These are phyloP conservation scores for Euplexia lucipara DNA, from an alignment of 2,888 invertebrate species.

Conservation along the genomic window DNA sequence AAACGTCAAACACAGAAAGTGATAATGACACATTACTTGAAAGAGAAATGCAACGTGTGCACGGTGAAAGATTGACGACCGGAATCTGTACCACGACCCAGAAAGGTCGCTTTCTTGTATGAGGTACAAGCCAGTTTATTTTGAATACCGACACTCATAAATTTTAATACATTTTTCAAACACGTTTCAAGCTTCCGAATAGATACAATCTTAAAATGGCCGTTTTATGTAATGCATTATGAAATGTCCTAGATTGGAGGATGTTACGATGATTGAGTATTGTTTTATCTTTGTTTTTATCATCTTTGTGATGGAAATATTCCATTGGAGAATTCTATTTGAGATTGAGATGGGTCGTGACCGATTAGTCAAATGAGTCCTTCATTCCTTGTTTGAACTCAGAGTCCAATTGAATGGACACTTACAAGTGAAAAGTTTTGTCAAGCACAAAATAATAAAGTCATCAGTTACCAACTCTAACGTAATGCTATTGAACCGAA, in stretches of 20 bases:
- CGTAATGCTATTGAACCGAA: conserved; percentile 41
- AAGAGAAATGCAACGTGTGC: conserved; percentile 64
- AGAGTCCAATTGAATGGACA: conserved; percentile 9
- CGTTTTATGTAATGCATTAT: conserved; percentile 60
- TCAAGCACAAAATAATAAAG: conserved; percentile 15
- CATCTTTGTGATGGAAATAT: conserved; percentile 24
- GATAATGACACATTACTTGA: conserved; percentile 50
- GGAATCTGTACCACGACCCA: conserved; percentile 71
- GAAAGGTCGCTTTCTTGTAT: conserved; percentile 74
- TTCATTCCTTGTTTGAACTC: conserved; percentile 5
- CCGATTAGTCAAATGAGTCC: conserved; percentile 1
- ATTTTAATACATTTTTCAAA: conserved; percentile 52
- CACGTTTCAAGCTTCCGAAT: conserved; percentile 38
- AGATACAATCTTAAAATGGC: conserved; percentile 42
- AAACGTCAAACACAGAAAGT: conserved; percentile 29
- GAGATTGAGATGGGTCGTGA: conserved; percentile 23
- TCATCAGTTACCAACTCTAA: conserved; percentile 6
- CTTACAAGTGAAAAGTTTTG: conserved; percentile 1
- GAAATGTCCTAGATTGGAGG: conserved; percentile 47
- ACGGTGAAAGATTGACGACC: conserved; percentile 69
- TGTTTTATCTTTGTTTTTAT: conserved; percentile 40
- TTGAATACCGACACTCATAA: conserved; percentile 52
- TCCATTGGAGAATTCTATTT: conserved; percentile 26
- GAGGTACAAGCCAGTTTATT: conserved; percentile 43
- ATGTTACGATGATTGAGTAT: conserved; percentile 50